Base-by-base conservation (phyloP, 2,888 invertebrate genomes). In the Dynastes grantii region DNA sequence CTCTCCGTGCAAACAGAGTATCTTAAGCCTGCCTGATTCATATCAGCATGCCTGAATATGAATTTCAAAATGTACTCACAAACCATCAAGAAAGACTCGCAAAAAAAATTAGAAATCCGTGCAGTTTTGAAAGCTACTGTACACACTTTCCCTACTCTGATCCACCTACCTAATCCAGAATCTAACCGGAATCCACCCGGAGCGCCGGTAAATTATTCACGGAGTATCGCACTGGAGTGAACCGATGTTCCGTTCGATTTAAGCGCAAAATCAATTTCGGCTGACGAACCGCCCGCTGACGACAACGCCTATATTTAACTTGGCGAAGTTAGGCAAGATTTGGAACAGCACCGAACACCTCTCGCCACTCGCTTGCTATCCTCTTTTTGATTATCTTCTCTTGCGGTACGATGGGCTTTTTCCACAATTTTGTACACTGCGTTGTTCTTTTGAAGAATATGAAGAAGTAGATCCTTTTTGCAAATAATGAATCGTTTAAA, bases 251-350 rank as follows among this genome's bases (percentile, higher is more conserved):
- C 67, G 67, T 68, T 68, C 51, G 67, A 49, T 68, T 68, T 49
- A 68, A 68, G 67, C 67, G 49, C 67, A 68, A 68, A 68, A 68
- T 68, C 67, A 68, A 68, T 68, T 68, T 68, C 67, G 67, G 22
- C 67, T 68, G 67, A 68, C 49, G 67, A 68, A 29, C 49, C 67
- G 67, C 49, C 67, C 32, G 32, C 32, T 37, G 49, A 68, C 67
- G 67, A 22, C 40, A 49, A 68, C 67, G 67, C 9, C 67, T 67
- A 67, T 67, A 67, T 67, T 67, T 67, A 67, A 67, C 27, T 8
- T 32, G 32, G 32, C 67, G 8, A 37, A 65, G 37, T 16, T n/a
- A 8, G 65, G n/a, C 64, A 9, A 27, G 27, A 29, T 32, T n/a
- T 32, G 40, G 65, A 37, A 37, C 16, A 65, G 40, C 16, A 16